Base-by-base conservation (phyloP, 1,140 invertebrate genomes). In the Eupristina koningsbergeri region DNA sequence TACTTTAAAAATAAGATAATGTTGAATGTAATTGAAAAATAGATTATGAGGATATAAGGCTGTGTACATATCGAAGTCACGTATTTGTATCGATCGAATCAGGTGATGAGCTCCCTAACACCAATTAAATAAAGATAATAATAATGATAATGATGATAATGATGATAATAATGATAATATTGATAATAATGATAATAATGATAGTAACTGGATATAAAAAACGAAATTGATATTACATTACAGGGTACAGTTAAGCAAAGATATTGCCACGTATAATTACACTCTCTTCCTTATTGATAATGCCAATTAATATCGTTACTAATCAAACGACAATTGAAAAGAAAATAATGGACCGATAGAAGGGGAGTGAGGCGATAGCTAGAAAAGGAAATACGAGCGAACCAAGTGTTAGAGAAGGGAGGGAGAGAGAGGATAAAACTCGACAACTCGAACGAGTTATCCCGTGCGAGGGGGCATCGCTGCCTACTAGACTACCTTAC, bases 381-480 rank as follows among this genome's bases (percentile, higher is more conserved):
- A 80, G 64, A 71, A 80, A 71, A 71, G 79, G 67, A 80, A 71
- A 71, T 53, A 73, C 64, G 45, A 29, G 3, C 34, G 47, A 34
- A 2, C 64, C 13, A 58, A 39, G 5, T 17, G 69, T 29, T 45
- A 45, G 41, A 45, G 26, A 13, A 41, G 26, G 29, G 73, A 31
- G n/a, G 19, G 79, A 34, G 31, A 19, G 41, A 41, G 50, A 81
- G 29, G 67, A 81, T 81, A 81, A 81, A 81, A 81, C 80, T 74
- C 34, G 47, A 81, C 34, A 31, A 81, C 61, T 81, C 34, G 39
- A 81, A 81, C 80, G 69, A 81, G 80, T 81, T 81, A 81, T 63
- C 34, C 69, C 45, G 31, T 29, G 34, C 58, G 36, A 41, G 26
- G 58, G 58, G 36, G 77, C 15, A 80, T 80, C 63, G 17, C 15